A percentile compares a stretch with the other conserved stretches of the same genome.
phyloP scores from a whole-genome alignment of 1,140 invertebrate genomes.

The Penaeus japonicus region DNA sequence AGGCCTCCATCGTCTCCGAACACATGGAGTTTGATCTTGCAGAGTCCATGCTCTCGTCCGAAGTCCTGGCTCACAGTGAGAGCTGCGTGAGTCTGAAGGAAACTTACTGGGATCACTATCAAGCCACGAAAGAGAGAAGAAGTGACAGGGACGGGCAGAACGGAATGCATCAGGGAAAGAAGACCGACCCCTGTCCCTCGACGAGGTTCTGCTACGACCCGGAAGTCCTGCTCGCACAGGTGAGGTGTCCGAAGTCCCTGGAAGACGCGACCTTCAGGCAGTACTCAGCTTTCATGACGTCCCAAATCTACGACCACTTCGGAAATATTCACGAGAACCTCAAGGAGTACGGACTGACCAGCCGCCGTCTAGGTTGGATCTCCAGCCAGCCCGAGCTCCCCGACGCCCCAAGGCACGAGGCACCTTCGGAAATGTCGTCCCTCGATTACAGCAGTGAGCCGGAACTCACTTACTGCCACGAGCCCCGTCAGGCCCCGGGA shows the following conservation, averaged over 20 bases:
- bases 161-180: background rate
- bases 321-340: conserved; percentile 3
- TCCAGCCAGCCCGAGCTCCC: conserved; percentile 44
- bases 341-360: conserved; percentile 11
- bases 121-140: conserved; percentile 6
- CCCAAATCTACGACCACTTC: conserved; percentile 35
- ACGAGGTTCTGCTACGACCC: conserved; percentile 44
- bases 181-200: background rate
- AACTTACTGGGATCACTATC: conserved; percentile 48
- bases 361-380: conserved; percentile 4
- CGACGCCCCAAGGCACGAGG: background rate
- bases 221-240: conserved; percentile 35
- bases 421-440: background rate
- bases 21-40: conserved; percentile 37
- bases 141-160: too few relatives aligned
- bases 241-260: conserved; percentile 38
- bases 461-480: background rate
- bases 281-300: conserved; percentile 41
- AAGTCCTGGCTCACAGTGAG: background rate
- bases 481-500: background rate
- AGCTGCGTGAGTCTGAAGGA: conserved; percentile 30
- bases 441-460: conserved; percentile 44
- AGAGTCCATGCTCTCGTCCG: background rate
- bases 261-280: conserved; percentile 49
- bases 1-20: conserved; percentile 27